These are phyloP conservation scores for Loxodonta africana DNA, from an alignment of 2,113 vertebrate genomes.

Conservation along the genomic window DNA sequence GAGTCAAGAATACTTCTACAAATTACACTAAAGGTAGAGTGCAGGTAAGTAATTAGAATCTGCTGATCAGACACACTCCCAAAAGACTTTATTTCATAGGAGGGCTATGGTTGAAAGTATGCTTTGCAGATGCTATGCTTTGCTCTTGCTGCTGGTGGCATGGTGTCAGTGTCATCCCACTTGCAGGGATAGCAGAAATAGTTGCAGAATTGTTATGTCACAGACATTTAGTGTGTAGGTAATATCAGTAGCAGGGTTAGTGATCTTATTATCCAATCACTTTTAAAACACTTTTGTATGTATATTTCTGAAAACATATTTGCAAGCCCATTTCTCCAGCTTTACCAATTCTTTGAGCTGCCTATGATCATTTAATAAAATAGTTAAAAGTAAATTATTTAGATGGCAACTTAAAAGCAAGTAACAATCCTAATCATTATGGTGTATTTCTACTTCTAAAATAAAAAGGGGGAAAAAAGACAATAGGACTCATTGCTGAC, in stretches of 20 bases:
- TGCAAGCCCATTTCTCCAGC: neutral
- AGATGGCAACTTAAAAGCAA: neutral
- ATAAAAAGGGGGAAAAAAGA: neutral
- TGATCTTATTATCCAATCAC: neutral
- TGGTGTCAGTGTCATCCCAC: neutral
- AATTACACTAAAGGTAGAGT: neutral
- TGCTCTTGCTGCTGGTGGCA: neutral
- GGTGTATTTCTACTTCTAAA: neutral
- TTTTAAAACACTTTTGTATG: neutral
- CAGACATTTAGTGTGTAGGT: too few species aligned
- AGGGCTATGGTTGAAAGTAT: neutral
- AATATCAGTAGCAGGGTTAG: neutral
- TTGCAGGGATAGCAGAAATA: neutral
- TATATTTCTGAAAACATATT: too few species aligned
- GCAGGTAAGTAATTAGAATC: neutral
- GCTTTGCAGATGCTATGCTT: neutral
- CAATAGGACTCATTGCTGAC: too few species aligned
- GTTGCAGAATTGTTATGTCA: neutral
- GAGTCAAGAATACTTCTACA: neutral
- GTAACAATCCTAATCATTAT: neutral
- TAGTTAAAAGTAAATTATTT: neutral
- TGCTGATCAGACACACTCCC: neutral
- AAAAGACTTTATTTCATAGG: neutral
- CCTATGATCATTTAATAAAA: neutral
- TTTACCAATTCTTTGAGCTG: neutral